These are phyloP conservation scores for Amphipoea lucens DNA, from an alignment of 2,888 invertebrate genomes.

Conservation along the genomic window DNA sequence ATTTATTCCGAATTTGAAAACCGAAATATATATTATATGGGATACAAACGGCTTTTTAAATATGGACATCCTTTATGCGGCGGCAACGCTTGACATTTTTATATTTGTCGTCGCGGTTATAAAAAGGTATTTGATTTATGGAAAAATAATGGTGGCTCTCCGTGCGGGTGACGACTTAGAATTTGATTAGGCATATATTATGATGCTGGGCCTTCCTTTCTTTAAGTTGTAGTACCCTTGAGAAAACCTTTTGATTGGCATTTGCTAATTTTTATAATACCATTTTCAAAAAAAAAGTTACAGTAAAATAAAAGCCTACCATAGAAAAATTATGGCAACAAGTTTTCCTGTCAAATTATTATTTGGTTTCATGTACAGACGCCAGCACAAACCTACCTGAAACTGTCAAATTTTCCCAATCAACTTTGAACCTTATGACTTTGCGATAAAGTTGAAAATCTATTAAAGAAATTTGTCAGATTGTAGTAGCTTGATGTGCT, in stretches of 20 bases:
- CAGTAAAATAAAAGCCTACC: not conserved
- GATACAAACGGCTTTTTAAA: conserved; percentile 90
- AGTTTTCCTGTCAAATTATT: not conserved
- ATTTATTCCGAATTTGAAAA: conserved; percentile 90
- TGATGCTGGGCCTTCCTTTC: conserved; percentile 9
- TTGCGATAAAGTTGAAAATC: no score
- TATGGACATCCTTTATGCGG: conserved; percentile 88
- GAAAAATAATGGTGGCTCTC: conserved; percentile 82
- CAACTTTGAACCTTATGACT: no score
- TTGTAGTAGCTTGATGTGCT: no score
- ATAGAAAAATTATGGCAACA: not conserved
- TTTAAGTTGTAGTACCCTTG: not conserved
- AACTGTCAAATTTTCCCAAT: no score
- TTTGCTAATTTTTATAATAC: not conserved
- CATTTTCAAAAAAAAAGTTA: not conserved
- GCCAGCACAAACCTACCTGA: no score
- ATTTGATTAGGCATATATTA: conserved; percentile 39
- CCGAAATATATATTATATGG: conserved; percentile 88
- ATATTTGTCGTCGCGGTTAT: conserved; percentile 88
- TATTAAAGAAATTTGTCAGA: no score
- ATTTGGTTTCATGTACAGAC: not conserved
- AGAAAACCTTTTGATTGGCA: not conserved
- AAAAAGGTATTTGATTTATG: conserved; percentile 88
- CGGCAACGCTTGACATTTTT: conserved; percentile 88
- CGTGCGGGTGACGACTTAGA: conserved; percentile 72